Conservation (phyloP, 2,888 invertebrate species). For the Agriopis leucophaearia region DNA sequence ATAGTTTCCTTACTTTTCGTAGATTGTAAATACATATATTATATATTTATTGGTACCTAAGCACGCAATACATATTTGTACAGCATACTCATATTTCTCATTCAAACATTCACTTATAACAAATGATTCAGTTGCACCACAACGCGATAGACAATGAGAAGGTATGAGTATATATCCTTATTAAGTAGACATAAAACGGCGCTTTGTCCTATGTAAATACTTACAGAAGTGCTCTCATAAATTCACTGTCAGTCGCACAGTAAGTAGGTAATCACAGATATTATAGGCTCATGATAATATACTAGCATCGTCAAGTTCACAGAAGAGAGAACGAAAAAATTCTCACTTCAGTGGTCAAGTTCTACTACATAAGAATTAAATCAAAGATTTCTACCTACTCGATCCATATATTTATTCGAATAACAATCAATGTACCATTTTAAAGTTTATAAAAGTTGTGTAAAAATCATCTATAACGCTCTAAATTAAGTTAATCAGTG, state of each 20-base stretch:
- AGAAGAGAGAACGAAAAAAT: too few species aligned
- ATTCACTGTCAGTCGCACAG: not conserved
- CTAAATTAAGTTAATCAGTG: too few species aligned
- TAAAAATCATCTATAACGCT: too few species aligned
- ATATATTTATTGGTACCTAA: not conserved
- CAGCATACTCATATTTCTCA: not conserved
- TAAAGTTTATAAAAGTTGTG: too few species aligned
- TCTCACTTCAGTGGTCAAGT: too few species aligned
- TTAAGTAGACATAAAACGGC: not conserved
- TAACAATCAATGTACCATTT: too few species aligned
- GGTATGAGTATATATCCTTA: not conserved
- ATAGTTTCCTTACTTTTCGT: too few species aligned
- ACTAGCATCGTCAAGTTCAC: too few species aligned
- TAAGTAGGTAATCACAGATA: not conserved
- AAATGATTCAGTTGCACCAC: constrained; percentile 1
- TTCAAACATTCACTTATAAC: not conserved
- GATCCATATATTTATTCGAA: too few species aligned
- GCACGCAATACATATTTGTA: not conserved
- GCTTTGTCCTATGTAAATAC: constrained; percentile 3
- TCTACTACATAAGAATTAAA: too few species aligned
- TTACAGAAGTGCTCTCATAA: not conserved
- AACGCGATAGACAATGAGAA: not conserved
- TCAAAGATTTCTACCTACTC: too few species aligned
- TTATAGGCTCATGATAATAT: not conserved
- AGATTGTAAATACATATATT: not conserved